phyloP scores from a whole-genome alignment of 2,888 invertebrate genomes.

The Pseudolycoriella hygida region DNA sequence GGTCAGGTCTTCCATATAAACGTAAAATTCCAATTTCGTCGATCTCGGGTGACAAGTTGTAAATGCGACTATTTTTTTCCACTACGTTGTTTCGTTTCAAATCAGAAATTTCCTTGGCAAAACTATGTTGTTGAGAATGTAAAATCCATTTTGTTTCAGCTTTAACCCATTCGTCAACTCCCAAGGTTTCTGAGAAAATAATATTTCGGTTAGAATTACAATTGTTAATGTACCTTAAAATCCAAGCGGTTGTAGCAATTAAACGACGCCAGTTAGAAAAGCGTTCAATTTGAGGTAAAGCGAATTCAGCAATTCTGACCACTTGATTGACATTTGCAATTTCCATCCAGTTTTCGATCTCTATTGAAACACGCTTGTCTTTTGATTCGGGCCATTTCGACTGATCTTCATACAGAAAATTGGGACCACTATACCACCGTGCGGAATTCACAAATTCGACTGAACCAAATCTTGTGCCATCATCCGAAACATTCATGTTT shows the following conservation, averaged over 20 bases:
- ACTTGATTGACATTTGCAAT: neutral
- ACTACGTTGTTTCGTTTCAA: too few species aligned
- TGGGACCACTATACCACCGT: constrained; percentile 9
- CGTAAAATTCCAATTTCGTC: constrained; percentile 4
- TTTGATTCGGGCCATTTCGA: constrained; percentile 2
- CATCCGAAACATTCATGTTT: constrained; percentile 12
- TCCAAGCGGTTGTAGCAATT: neutral
- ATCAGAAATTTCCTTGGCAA: too few species aligned
- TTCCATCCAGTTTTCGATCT: neutral
- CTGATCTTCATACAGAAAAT: constrained; percentile 6
- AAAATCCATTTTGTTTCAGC: too few species aligned
- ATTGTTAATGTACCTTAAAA: too few species aligned
- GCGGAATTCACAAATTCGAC: neutral
- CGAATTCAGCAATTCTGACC: neutral
- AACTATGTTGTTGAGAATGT: too few species aligned
- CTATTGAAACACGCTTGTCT: neutral
- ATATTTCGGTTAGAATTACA: too few species aligned
- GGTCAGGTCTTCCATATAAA: constrained; percentile 2
- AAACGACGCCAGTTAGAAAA: constrained; percentile 1
- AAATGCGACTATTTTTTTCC: neutral
- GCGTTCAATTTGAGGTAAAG: neutral
- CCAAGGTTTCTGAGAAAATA: too few species aligned
- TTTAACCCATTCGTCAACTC: too few species aligned
- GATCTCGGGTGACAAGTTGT: constrained; percentile 5
- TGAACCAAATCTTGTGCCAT: constrained; percentile 10